phyloP scores from a whole-genome alignment of 2,888 invertebrate species.

The Anoncus sp. region DNA sequence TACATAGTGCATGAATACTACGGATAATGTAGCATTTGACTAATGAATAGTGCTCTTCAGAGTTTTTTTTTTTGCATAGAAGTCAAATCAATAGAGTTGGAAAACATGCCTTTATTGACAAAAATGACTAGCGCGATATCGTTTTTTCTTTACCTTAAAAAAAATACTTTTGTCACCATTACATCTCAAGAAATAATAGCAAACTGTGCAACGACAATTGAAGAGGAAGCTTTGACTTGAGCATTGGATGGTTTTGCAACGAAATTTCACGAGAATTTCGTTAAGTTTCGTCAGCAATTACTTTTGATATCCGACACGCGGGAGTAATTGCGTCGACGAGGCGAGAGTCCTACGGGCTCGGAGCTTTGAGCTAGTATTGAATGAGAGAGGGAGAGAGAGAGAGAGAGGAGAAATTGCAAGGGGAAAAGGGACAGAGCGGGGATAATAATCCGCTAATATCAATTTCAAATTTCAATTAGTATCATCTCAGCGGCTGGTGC shows the following conservation, averaged over 20 bases:
- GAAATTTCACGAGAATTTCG: conserved; percentile 76
- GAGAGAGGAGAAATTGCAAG: conserved; percentile 55
- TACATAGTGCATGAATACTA: too few relatives aligned
- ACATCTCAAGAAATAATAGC: neutral
- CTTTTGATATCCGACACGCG: conserved; percentile 82
- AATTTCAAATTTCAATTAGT: conserved; percentile 84
- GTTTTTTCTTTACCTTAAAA: neutral
- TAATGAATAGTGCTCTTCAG: neutral
- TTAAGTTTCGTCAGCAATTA: conserved; percentile 82
- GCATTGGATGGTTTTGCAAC: conserved; percentile 23
- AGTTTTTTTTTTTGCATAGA: neutral
- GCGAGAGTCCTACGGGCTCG: conserved; percentile 32
- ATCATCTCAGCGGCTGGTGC: conserved; percentile 80
- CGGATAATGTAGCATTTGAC: too few relatives aligned
- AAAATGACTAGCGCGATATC: neutral
- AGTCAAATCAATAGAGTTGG: neutral
- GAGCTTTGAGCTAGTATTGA: conserved; percentile 36
- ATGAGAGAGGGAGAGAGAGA: conserved; percentile 37
- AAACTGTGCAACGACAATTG: conserved; percentile 8
- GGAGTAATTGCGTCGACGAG: conserved; percentile 77
- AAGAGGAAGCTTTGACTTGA: conserved; percentile 10
- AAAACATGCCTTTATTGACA: neutral
- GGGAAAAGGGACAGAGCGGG: conserved; percentile 63
- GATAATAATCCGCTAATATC: conserved; percentile 83
- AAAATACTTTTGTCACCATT: neutral